These are phyloP conservation scores for Homalodisca vitripennis DNA, from an alignment of 1,140 invertebrate species.

Conservation along the genomic window DNA sequence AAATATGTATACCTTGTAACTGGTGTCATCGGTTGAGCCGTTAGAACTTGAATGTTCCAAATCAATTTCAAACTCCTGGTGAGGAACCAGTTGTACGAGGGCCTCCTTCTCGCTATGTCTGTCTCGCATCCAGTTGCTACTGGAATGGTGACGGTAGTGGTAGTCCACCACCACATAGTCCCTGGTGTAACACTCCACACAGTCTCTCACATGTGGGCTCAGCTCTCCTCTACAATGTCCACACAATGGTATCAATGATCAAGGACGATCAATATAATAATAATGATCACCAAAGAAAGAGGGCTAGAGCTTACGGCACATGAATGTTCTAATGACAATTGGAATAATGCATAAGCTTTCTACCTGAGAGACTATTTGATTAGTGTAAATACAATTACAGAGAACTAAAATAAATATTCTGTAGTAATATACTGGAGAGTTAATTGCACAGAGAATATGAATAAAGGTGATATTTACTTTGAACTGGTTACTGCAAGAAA, in stretches of 20 bases:
- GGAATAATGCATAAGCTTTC: too few relatives aligned
- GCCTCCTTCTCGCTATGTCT: slow-evolving; percentile 58
- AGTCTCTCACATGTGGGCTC: slow-evolving; percentile 81
- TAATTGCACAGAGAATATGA: too few relatives aligned
- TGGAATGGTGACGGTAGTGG: slow-evolving; percentile 70
- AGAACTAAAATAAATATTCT: too few relatives aligned
- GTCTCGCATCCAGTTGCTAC: slow-evolving; percentile 59
- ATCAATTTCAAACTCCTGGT: slow-evolving; percentile 72
- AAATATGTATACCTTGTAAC: slow-evolving; percentile 38
- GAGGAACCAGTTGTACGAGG: slow-evolving; percentile 56
- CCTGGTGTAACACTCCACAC: slow-evolving; percentile 81
- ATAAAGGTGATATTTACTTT: too few relatives aligned
- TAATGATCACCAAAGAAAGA: too few relatives aligned
- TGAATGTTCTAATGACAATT: too few relatives aligned
- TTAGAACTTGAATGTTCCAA: slow-evolving; percentile 45
- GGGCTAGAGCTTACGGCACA: too few relatives aligned
- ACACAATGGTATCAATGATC: slow-evolving; percentile 31
- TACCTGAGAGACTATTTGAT: too few relatives aligned
- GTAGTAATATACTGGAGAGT: too few relatives aligned
- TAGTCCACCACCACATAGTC: slow-evolving; percentile 83
- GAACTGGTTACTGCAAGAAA: too few relatives aligned
- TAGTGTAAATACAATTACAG: too few relatives aligned
- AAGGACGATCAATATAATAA: too few relatives aligned
- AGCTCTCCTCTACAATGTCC: slow-evolving; percentile 61
- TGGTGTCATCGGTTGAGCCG: slow-evolving; percentile 35